Percentiles rank a stretch among this genome's conserved stretches.
Conservation (phyloP, 2,888 invertebrate species). For the Globia sparganii region DNA sequence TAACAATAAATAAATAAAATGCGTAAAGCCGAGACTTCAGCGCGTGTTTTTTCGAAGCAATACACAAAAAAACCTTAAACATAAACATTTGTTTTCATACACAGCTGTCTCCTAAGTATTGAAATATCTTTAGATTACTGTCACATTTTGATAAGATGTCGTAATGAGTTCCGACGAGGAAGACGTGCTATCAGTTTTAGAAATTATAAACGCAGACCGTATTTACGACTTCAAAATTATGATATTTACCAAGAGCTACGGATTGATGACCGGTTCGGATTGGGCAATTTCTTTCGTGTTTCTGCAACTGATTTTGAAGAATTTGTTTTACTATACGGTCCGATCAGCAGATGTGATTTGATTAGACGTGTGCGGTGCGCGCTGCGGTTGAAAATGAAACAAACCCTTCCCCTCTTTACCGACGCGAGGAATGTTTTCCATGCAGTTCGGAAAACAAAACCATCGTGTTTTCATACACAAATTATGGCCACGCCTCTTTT, state of each 20-base stretch:
- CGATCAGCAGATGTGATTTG: background rate
- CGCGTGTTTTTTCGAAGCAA: background rate
- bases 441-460: background rate
- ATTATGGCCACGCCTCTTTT: background rate
- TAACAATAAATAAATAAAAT: background rate
- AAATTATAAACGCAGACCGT: too few species aligned
- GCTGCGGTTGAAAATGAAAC: background rate
- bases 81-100: background rate
- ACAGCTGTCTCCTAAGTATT: background rate
- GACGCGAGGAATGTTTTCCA: background rate
- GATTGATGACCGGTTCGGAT: background rate
- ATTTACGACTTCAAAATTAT: background rate
- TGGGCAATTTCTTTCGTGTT: background rate
- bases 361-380: background rate
- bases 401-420: background rate
- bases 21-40: too few species aligned
- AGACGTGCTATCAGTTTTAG: background rate
- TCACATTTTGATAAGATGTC: background rate
- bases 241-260: background rate
- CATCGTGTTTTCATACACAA: too few species aligned
- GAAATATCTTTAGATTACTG: background rate
- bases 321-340: background rate
- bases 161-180: background rate
- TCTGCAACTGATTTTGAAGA: background rate
- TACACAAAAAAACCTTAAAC: background rate